These are phyloP conservation scores for Diarsia rubi DNA, from an alignment of 2,888 invertebrate genomes.

Conservation along the genomic window DNA sequence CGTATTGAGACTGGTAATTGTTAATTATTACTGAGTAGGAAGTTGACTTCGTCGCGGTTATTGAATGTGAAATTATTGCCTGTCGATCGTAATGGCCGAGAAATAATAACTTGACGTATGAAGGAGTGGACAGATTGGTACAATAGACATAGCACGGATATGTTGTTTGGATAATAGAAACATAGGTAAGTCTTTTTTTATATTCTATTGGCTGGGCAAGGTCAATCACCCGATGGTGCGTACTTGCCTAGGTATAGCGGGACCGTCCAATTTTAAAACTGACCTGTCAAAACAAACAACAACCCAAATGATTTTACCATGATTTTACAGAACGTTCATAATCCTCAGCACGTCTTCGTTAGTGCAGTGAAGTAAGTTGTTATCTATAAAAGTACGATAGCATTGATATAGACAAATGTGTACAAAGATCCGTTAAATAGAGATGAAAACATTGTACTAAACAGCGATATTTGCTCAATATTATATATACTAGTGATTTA, in stretches of 20 bases:
- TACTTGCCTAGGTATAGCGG: not conserved
- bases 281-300: not conserved
- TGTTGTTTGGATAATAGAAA: conserved; percentile 4
- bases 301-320: not conserved
- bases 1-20: conserved; percentile 20
- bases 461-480: no score
- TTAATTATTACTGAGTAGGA: conserved; percentile 48
- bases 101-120: conserved; percentile 43
- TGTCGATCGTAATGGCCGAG: conserved; percentile 50
- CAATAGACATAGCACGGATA: conserved; percentile 17
- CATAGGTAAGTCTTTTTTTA: not conserved
- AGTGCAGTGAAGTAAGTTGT: no score
- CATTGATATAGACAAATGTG: no score
- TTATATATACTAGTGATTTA: no score
- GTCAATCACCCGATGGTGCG: not conserved
- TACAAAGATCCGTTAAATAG: no score
- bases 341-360: not conserved
- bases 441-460: no score
- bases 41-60: conserved; percentile 51
- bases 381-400: no score
- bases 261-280: not conserved
- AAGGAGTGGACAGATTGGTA: conserved; percentile 23
- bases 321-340: not conserved
- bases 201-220: not conserved
- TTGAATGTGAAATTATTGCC: conserved; percentile 53